Conservation (phyloP, 2,888 invertebrate genomes). For the Acanthosepion esculentum region DNA sequence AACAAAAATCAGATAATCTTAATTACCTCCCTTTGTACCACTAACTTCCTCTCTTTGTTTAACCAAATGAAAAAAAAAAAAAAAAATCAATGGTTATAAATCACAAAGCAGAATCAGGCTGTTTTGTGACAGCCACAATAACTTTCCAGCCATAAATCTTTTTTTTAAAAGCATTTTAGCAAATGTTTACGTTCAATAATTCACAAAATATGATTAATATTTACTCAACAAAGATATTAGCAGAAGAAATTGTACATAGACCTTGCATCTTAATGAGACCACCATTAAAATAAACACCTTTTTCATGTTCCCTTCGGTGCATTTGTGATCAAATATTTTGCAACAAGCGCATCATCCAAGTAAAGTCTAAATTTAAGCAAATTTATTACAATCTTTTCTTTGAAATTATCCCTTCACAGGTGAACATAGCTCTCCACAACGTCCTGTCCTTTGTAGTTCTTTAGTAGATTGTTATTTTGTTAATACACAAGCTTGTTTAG, state of each 20-base stretch:
- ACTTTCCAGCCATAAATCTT: neutral
- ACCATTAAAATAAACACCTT: neutral
- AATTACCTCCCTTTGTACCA: neutral
- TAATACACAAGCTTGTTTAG: no score
- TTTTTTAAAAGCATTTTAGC: neutral
- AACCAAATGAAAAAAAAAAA: constrained; percentile 1
- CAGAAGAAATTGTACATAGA: neutral
- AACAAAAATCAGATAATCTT: neutral
- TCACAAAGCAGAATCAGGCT: neutral
- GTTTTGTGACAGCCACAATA: neutral
- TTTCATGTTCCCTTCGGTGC: no score
- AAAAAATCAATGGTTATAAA: neutral
- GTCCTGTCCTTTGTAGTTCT: no score
- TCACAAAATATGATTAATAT: neutral
- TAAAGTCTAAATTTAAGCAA: no score
- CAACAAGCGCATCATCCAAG: no score
- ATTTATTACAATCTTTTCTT: no score
- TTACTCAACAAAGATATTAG: neutral
- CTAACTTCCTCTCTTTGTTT: neutral
- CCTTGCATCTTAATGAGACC: neutral
- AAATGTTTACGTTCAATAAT: neutral
- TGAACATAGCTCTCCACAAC: no score
- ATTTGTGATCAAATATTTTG: no score
- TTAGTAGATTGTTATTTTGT: no score
- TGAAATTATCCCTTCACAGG: no score